Conservation (phyloP, 1,140 invertebrate species). For the Helicoverpa armigera region DNA sequence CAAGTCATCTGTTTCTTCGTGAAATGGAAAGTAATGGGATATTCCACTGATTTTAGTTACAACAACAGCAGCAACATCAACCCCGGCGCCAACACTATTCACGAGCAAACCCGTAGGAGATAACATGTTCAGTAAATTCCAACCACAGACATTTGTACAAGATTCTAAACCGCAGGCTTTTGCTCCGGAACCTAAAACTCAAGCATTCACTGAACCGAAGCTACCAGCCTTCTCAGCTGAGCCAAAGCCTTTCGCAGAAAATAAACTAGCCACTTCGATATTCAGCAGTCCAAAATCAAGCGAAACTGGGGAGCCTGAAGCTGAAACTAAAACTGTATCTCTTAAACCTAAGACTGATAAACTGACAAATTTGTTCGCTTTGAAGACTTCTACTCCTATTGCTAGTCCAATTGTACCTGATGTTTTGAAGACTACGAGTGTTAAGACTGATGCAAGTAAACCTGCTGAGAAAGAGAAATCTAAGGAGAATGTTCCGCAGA, state of each 20-base stretch:
- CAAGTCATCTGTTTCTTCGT: not conserved
- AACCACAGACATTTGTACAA: slow-evolving; percentile 53
- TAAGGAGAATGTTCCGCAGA: slow-evolving; percentile 67
- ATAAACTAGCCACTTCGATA: slow-evolving; percentile 44
- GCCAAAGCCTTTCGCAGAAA: slow-evolving; percentile 44
- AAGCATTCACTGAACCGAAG: slow-evolving; percentile 29
- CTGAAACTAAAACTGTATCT: slow-evolving; percentile 54
- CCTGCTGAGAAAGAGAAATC: slow-evolving; percentile 56
- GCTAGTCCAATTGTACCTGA: slow-evolving; percentile 66
- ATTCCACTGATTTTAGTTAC: slow-evolving; percentile 25
- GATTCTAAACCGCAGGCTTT: slow-evolving; percentile 45
- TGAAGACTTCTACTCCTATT: slow-evolving; percentile 57
- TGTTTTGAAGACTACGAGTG: slow-evolving; percentile 62
- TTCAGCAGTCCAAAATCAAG: slow-evolving; percentile 56
- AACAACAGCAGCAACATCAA: slow-evolving; percentile 31
- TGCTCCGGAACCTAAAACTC: slow-evolving; percentile 12
- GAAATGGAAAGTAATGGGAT: not conserved
- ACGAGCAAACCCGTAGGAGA: slow-evolving; percentile 61
- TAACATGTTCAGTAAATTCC: slow-evolving; percentile 61
- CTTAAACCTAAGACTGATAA: slow-evolving; percentile 62
- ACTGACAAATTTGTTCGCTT: slow-evolving; percentile 63
- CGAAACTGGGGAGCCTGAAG: slow-evolving; percentile 73
- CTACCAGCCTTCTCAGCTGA: slow-evolving; percentile 39
- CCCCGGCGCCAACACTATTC: slow-evolving; percentile 49
- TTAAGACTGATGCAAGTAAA: slow-evolving; percentile 60